These are phyloP conservation scores for Callyntrura guangdongensis DNA, from an alignment of 2,888 invertebrate species.

Conservation along the genomic window DNA sequence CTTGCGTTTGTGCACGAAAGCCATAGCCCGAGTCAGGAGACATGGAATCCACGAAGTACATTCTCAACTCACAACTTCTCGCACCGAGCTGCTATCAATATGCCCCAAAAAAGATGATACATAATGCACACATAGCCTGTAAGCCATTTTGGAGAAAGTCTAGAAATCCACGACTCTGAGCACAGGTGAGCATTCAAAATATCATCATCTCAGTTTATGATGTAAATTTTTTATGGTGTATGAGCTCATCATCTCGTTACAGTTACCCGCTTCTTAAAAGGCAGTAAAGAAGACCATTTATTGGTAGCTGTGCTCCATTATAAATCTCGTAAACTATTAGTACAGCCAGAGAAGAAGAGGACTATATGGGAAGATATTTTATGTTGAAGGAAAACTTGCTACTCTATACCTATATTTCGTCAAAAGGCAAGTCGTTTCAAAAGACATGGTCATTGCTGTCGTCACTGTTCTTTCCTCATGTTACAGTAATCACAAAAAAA, in stretches of 20 bases:
- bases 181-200: too few species aligned
- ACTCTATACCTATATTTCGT: background rate
- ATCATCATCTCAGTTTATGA: background rate
- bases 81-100: too few species aligned
- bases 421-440: conserved; percentile 7
- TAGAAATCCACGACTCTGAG: too few species aligned
- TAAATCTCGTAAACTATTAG: conserved; percentile 42
- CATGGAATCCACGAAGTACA: too few species aligned
- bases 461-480: conserved; percentile 60
- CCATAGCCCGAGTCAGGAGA: too few species aligned
- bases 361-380: background rate
- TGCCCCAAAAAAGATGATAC: too few species aligned
- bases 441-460: conserved; percentile 76
- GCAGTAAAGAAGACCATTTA: conserved; percentile 22
- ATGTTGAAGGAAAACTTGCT: conserved; percentile 1
- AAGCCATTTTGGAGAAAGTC: too few species aligned
- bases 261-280: background rate
- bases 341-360: background rate
- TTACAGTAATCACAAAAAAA: conserved; percentile 30
- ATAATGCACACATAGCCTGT: too few species aligned
- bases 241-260: conserved; percentile 22
- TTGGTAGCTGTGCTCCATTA: background rate
- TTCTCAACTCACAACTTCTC: too few species aligned
- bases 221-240: conserved; percentile 21
- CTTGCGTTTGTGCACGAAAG: too few species aligned